Percentiles rank a stretch among this genome's conserved stretches.
Evolutionary conservation across 2,888 invertebrate species (phyloP).

Genomic region (Sphecodes monilicornis): DNA sequence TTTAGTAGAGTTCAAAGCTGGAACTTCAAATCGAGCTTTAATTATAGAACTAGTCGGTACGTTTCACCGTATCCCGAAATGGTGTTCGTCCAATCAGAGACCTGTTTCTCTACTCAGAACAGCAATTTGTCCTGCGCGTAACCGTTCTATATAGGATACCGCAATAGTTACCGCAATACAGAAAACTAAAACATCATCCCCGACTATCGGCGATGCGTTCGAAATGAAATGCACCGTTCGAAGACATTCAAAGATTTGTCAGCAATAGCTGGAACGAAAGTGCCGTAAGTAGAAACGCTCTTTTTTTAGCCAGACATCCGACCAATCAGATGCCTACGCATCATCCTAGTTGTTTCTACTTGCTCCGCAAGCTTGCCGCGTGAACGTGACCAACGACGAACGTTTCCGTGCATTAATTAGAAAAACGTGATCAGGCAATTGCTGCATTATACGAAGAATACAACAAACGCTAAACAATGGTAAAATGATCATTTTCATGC

Average conservation of each 20-base stretch:
- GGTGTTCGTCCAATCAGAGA: slow-evolving; percentile 23
- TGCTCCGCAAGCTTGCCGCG: slow-evolving; percentile 36
- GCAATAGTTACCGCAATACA: background rate
- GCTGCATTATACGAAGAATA: background rate
- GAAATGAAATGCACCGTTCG: background rate
- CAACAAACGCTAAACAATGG: background rate
- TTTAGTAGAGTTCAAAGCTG: background rate
- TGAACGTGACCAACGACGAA: background rate
- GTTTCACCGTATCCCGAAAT: no score
- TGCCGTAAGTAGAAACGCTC: slow-evolving; percentile 51
- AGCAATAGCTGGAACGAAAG: background rate
- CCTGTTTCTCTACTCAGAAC: slow-evolving; percentile 19
- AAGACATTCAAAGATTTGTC: background rate
- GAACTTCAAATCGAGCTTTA: background rate
- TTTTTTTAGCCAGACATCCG: slow-evolving; percentile 53
- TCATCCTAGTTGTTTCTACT: slow-evolving; percentile 37
- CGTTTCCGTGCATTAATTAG: background rate
- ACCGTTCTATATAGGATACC: background rate
- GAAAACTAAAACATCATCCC: background rate
- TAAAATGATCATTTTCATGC: background rate
- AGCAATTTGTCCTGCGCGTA: background rate
- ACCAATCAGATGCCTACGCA: slow-evolving; percentile 47
- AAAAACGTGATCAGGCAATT: background rate
- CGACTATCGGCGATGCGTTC: background rate
- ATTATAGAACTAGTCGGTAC: background rate